phyloP scores from a whole-genome alignment of 2,888 invertebrate species.

The Suillia variegata region DNA sequence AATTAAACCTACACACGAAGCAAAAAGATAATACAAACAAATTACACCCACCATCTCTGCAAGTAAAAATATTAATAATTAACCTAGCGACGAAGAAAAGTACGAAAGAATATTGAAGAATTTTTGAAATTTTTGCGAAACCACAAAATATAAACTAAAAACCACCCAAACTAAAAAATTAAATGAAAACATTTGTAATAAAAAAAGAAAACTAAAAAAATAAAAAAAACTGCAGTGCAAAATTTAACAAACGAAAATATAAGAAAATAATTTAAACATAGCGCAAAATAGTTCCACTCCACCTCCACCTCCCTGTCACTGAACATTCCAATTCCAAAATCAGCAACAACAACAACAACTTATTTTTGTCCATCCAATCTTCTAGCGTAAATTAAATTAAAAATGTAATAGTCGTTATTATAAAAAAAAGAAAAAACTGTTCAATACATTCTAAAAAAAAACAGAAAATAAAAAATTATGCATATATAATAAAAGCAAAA shows the following conservation, averaged over 20 bases:
- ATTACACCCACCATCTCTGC: constrained; percentile 25
- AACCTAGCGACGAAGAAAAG: constrained; percentile 11
- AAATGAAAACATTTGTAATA: constrained; percentile 17
- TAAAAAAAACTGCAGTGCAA: constrained; percentile 34
- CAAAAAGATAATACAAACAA: background rate
- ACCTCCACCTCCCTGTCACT: no score
- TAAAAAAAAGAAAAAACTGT: no score
- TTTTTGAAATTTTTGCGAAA: constrained; percentile 32
- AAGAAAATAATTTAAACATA: constrained; percentile 8
- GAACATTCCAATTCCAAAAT: no score
- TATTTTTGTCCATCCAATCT: no score
- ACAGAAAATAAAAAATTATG: constrained; percentile 7
- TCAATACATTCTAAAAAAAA: no score
- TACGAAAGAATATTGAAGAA: constrained; percentile 6
- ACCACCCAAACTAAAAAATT: constrained; percentile 21
- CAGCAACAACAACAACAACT: background rate
- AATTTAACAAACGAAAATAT: constrained; percentile 15
- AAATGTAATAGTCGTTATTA: no score
- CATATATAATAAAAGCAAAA: background rate
- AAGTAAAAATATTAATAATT: constrained; percentile 28
- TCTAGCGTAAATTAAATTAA: no score
- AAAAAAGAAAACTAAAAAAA: no score
- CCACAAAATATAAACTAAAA: constrained; percentile 31
- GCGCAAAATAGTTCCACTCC: background rate
- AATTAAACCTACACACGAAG: background rate